These are phyloP conservation scores for Popillia japonica DNA, from an alignment of 1,140 invertebrate genomes.

Conservation along the genomic window DNA sequence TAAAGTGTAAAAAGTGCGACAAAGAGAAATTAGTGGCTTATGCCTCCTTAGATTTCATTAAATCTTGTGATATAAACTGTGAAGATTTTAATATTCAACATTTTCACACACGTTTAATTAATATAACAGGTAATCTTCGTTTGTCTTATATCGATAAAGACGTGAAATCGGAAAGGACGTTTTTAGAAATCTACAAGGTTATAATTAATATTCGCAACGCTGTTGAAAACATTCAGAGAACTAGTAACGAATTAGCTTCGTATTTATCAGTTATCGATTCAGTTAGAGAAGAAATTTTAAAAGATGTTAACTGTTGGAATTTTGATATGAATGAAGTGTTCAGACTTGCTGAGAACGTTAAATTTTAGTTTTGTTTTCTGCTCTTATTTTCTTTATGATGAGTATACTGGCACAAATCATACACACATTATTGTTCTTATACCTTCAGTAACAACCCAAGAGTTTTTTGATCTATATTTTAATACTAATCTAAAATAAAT, in stretches of 20 bases:
- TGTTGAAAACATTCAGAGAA: not conserved
- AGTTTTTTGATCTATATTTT: too few species aligned
- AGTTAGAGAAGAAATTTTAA: constrained; percentile 8
- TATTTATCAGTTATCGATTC: not conserved
- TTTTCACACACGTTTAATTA: not conserved
- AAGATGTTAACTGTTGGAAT: constrained; percentile 18
- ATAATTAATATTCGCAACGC: not conserved
- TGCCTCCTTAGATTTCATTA: not conserved
- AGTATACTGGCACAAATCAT: too few species aligned
- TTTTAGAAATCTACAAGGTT: not conserved
- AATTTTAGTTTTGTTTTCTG: not conserved
- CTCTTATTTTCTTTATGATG: too few species aligned
- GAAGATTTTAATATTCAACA: not conserved
- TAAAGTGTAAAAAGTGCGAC: not conserved
- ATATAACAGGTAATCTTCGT: not conserved
- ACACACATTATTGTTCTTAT: too few species aligned
- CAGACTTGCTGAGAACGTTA: not conserved
- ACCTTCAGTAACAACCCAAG: too few species aligned
- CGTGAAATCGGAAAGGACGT: not conserved
- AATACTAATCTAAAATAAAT: too few species aligned
- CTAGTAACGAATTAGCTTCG: not conserved
- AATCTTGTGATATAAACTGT: constrained; percentile 1
- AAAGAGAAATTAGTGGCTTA: not conserved
- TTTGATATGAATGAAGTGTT: not conserved
- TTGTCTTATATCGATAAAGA: not conserved